phyloP scores from a whole-genome alignment of 1,140 invertebrate genomes.

The Diploscapter pachys region DNA sequence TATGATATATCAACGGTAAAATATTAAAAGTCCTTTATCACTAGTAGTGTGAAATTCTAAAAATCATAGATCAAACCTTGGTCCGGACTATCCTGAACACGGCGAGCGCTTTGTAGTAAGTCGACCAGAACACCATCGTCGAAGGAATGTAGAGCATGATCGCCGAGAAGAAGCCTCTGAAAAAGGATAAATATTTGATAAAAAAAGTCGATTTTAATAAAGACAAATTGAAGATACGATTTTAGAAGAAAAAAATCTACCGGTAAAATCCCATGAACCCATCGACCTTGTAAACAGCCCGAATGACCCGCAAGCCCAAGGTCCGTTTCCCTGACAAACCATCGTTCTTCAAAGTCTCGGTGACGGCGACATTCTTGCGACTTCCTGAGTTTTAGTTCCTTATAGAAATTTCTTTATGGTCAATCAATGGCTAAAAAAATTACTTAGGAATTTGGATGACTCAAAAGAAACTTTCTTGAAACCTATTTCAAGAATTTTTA shows the following conservation, averaged over 20 bases:
- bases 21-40: not conserved
- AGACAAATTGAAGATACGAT: too few species aligned
- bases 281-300: constrained; percentile 42
- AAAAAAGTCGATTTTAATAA: too few species aligned
- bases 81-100: constrained; percentile 37
- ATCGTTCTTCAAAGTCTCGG: constrained; percentile 29
- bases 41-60: constrained; percentile 3
- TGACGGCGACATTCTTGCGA: constrained; percentile 34
- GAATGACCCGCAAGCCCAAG: constrained; percentile 35
- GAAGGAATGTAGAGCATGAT: constrained; percentile 55
- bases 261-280: constrained; percentile 39
- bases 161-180: constrained; percentile 53
- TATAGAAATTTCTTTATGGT: too few species aligned
- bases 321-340: constrained; percentile 37
- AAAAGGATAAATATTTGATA: not conserved
- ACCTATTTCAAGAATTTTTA: too few species aligned
- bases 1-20: not conserved
- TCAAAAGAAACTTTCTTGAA: too few species aligned
- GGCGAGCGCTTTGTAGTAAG: constrained; percentile 46
- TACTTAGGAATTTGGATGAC: too few species aligned
- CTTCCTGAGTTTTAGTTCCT: constrained; percentile 7
- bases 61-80: not conserved
- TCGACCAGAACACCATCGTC: constrained; percentile 58
- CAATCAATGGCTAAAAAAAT: too few species aligned
- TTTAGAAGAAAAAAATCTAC: constrained; percentile 4